Conservation (phyloP, 2,888 invertebrate species). For the Coronaproctus castanopsis region DNA sequence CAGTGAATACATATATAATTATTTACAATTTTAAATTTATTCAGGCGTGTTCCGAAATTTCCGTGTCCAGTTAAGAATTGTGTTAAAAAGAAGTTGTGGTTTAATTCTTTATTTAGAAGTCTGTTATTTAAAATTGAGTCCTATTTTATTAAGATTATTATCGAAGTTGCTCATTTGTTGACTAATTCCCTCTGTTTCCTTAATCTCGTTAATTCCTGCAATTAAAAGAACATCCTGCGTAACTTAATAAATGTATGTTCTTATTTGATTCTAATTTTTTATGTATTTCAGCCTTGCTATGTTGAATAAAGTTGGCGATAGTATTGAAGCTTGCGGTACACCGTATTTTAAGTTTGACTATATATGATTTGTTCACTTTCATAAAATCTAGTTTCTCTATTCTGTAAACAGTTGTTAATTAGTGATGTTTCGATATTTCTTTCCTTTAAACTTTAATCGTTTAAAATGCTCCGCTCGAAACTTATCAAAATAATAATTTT, state of each 20-base stretch:
- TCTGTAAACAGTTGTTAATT: not conserved
- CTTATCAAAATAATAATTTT: not conserved
- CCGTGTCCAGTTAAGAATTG: no score
- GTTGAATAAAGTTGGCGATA: not conserved
- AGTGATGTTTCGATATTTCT: not conserved
- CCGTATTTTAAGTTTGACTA: not conserved
- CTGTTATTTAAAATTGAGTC: no score
- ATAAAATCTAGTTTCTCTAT: not conserved
- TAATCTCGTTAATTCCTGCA: not conserved
- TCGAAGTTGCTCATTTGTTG: not conserved
- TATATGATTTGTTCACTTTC: not conserved
- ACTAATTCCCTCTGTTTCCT: not conserved
- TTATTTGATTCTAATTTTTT: not conserved
- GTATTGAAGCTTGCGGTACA: not conserved
- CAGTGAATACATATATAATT: no score
- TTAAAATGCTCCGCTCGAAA: not conserved
- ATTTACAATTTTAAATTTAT: no score
- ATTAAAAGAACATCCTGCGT: not conserved
- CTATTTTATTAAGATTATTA: not conserved
- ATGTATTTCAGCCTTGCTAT: not conserved
- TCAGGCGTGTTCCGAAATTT: no score
- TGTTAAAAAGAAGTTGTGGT: no score
- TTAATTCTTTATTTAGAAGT: no score
- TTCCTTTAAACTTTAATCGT: not conserved
- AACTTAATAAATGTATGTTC: not conserved